Base-by-base conservation (phyloP, 2,888 invertebrate genomes). In the Pollenia labialis region DNA sequence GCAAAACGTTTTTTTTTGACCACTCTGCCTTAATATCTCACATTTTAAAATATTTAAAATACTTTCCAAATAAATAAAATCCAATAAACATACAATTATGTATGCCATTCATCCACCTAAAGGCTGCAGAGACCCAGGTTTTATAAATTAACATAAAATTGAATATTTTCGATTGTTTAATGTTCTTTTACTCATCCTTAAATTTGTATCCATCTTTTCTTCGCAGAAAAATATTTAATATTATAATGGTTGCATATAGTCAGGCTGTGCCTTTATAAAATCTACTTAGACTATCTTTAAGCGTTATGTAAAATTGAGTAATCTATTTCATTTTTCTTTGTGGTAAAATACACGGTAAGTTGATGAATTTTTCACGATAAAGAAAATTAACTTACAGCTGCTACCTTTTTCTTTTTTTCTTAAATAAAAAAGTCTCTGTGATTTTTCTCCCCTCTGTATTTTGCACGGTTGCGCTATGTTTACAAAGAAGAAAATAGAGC, bases 321-420 rank as follows among this genome's bases (percentile, higher is more conserved):
- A 58, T 44, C 16, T 42, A 58, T 46, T 48, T 46, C 7, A 50
- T 48, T 52, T 46, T 4, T 6, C 6, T 54, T 2, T 32, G 7
- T 1, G 0, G 2, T 42, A 62, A 44, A 32, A 52, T 12, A n/a
- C 12, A 52, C 80, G 18, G 54, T 18, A 66, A 74, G 54, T 46
- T 62, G 14, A 71, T 64, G 56, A 56, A 80, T 54, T 44, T 74
- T 4, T 32, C 4, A 50, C 32, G 32, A 32, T 46, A 64, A 48
- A 83, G 42, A 83, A 71, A 76, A 46, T 71, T 42, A 71, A 66
- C 71, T 60, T 60, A 66, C 75, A 85, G 58, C 58, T 68, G 76
- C 10, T 72, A 72, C 66, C 54, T 64, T 54, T 50, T 71, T 58
- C 11, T 40, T 69, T 32, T 23, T 32, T 32, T 32, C 32, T 32